These are phyloP conservation scores for Tachycineta bicolor DNA, from an alignment of 2,113 vertebrate genomes.

Conservation along the genomic window DNA sequence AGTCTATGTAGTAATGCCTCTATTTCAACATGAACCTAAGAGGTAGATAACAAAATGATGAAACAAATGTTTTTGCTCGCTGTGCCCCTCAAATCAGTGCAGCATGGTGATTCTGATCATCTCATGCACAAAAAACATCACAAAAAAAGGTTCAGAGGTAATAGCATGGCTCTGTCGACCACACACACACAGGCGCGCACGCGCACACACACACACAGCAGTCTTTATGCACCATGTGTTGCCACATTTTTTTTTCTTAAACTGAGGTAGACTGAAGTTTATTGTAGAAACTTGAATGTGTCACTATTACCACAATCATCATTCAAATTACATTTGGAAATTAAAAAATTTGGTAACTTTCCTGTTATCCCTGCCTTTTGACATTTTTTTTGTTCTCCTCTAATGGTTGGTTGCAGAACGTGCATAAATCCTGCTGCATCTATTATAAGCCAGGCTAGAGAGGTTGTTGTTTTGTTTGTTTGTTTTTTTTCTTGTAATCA, in stretches of 20 bases:
- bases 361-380: constrained; percentile 77
- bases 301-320: constrained; percentile 88
- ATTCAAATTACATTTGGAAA: constrained; percentile 89
- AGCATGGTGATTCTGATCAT: constrained; percentile 80
- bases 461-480: constrained; percentile 39
- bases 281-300: constrained; percentile 90
- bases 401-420: constrained; percentile 76
- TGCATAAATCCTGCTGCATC: constrained; percentile 78
- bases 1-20: constrained; percentile 90
- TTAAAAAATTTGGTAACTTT: constrained; percentile 75
- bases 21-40: constrained; percentile 91
- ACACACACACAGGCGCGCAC: constrained; percentile 71
- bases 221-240: constrained; percentile 81
- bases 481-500: constrained; percentile 46
- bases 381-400: constrained; percentile 65
- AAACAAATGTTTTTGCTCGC: constrained; percentile 83
- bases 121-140: constrained; percentile 84
- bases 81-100: constrained; percentile 89
- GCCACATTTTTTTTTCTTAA: constrained; percentile 82
- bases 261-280: constrained; percentile 91
- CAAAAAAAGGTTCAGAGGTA: constrained; percentile 83
- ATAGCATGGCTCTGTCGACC: constrained; percentile 86
- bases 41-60: constrained; percentile 93
- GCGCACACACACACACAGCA: constrained; percentile 73
- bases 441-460: constrained; percentile 76